Evolutionary conservation across 2,888 invertebrate species (phyloP).

Genomic region (Drosophila rubida): DNA sequence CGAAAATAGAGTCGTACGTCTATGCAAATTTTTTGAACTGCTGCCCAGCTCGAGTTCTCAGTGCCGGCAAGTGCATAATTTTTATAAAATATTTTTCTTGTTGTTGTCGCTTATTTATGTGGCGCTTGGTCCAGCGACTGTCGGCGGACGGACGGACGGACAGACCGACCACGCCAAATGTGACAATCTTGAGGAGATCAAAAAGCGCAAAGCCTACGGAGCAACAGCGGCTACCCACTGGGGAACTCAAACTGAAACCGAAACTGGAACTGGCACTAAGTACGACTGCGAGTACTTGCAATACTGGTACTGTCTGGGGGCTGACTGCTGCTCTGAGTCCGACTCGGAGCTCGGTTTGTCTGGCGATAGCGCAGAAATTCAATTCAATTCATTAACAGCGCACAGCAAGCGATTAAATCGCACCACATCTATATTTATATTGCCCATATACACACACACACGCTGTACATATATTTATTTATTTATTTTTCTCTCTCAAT

Average conservation of each 20-base stretch:
- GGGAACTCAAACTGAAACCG: conserved; percentile 42
- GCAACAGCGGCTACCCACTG: conserved; percentile 55
- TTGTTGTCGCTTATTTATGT: conserved; percentile 34
- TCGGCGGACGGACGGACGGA: conserved; percentile 9
- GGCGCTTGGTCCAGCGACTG: conserved; percentile 51
- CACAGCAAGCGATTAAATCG: conserved; percentile 69
- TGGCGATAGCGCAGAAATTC: conserved; percentile 59
- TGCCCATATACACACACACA: conserved; percentile 31
- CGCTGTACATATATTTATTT: conserved; percentile 12
- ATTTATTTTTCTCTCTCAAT: conserved; percentile 7
- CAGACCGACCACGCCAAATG: conserved; percentile 57
- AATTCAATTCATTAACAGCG: conserved; percentile 76
- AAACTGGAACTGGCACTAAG: conserved; percentile 30
- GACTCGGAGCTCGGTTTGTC: conserved; percentile 46
- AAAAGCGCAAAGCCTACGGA: conserved; percentile 73
- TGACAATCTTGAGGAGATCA: conserved; percentile 73
- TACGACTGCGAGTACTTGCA: conserved; percentile 8
- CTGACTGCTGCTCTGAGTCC: background rate
- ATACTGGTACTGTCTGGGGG: conserved; percentile 20
- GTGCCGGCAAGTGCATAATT: conserved; percentile 69
- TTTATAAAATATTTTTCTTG: conserved; percentile 58
- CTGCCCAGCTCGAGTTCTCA: conserved; percentile 27
- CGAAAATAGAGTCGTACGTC: conserved; percentile 70
- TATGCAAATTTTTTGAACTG: conserved; percentile 64
- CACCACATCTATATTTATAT: conserved; percentile 58